Percentiles rank a stretch among this genome's conserved stretches.
Evolutionary conservation across 2,113 vertebrate genomes (phyloP).

Genomic region (Mormyrus lacerda): DNA sequence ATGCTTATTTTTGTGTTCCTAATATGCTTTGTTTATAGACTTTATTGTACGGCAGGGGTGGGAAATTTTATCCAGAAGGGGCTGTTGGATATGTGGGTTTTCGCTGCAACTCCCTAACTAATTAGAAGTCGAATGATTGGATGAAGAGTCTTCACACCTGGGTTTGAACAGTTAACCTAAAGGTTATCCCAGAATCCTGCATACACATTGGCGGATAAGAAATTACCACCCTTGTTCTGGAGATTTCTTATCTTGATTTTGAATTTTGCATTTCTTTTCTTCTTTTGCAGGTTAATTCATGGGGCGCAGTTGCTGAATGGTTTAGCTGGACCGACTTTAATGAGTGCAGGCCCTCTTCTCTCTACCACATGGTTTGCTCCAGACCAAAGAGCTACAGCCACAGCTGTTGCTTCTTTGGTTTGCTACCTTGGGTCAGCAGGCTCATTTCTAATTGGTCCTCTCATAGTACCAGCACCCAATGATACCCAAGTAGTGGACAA

Average conservation of each 20-base stretch:
- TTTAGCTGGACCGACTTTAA: constrained; percentile 84
- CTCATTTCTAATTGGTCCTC: constrained; percentile 80
- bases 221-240: not conserved
- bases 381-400: constrained; percentile 89
- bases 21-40: not conserved
- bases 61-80: not conserved
- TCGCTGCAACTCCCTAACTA: not conserved
- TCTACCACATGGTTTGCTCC: constrained; percentile 95
- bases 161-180: not conserved
- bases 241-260: not conserved
- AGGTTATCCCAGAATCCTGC: not conserved
- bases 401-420: constrained; percentile 82
- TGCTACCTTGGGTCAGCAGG: constrained; percentile 76
- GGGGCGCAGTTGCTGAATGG: constrained; percentile 89
- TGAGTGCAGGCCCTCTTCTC: constrained; percentile 85
- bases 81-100: not conserved
- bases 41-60: not conserved
- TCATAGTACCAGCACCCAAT: constrained; percentile 85
- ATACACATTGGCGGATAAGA: not conserved
- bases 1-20: not conserved
- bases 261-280: not conserved
- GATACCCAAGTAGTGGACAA: constrained; percentile 49
- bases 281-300: constrained; percentile 75
- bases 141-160: not conserved
- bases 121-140: not conserved